Base-by-base conservation (phyloP, 2,797 vertebrate genomes). In the Vespertilio murinus region DNA sequence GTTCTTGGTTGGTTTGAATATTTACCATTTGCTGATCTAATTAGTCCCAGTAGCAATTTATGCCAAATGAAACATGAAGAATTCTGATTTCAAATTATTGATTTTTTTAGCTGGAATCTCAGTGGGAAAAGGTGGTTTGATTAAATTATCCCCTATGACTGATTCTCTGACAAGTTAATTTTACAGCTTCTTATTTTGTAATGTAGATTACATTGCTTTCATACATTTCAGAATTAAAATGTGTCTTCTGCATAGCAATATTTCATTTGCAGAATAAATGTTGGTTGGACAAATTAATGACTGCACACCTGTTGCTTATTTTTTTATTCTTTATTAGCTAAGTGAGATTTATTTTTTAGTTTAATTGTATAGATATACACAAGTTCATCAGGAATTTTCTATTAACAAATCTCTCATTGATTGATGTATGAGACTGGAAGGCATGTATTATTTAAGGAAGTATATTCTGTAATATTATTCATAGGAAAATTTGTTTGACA, bases 151-250 rank as follows among this genome's bases (percentile, higher is more conserved):
- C 13, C 22, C 25, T 42, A 28, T 80, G 78, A 92, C 59, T 88
- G 84, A 82, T 45, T 79, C 61, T 70, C 35, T 67, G 28, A 49
- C 8, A 88, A 90, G n/a, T 93, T 88, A 91, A 70, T 59, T 95
- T 96, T 78, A 91, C 54, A 78, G 80, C 9, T 77, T n/a, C 17
- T 67, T 83, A 67, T 61, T 91, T 96, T 71, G 20, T 90, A 93
- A 89, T 90, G 22, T 74, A 88, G 17, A 5, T 81, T 86, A 69
- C 28, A 59, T 78, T 88, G n/a, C 45, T 93, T 89, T 93, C 54
- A 73, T 83, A 33, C 30, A 40, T 30, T 90, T 95, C 33, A 84
- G 47, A 94, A 84, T 64, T 91, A 93, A 86, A 83, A 75, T 61
- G 20, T 82, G 0, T 81, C 35, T 88, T 85, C 85, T 90, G 18